These are phyloP conservation scores for Lerista edwardsae DNA, from an alignment of 2,797 vertebrate species.

Conservation along the genomic window DNA sequence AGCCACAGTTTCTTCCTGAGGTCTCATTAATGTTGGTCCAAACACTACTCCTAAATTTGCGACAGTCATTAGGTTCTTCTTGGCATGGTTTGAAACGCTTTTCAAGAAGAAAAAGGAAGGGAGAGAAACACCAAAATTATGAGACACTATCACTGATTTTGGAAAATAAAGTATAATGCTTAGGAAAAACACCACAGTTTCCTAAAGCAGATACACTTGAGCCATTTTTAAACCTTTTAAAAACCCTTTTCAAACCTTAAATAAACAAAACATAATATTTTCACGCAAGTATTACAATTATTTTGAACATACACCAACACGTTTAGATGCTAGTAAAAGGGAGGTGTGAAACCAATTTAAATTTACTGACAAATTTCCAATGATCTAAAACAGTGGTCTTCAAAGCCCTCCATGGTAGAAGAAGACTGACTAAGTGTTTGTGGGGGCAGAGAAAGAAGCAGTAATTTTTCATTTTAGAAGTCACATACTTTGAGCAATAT, in stretches of 20 bases:
- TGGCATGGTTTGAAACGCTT: slow-evolving; percentile 82
- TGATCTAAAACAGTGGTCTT: too few relatives aligned
- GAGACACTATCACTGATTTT: slow-evolving; percentile 58
- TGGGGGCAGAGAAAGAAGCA: too few relatives aligned
- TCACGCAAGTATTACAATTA: slow-evolving; percentile 41
- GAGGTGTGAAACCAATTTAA: slow-evolving; percentile 71
- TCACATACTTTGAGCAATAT: too few relatives aligned
- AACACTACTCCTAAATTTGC: slow-evolving; percentile 98
- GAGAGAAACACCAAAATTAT: slow-evolving; percentile 54
- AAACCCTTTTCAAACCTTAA: slow-evolving; percentile 51
- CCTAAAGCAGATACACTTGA: not conserved
- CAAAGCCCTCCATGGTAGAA: too few relatives aligned
- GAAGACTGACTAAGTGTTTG: too few relatives aligned
- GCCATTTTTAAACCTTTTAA: too few relatives aligned
- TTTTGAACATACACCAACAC: slow-evolving; percentile 53
- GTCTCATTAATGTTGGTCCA: slow-evolving; percentile 96
- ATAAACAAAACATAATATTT: slow-evolving; percentile 45
- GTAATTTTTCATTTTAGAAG: too few relatives aligned
- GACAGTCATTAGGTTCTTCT: slow-evolving; percentile 94
- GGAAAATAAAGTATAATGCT: slow-evolving; percentile 41
- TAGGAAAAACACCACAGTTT: slow-evolving; percentile 57
- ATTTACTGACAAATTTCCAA: slow-evolving; percentile 69
- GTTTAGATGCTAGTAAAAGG: slow-evolving; percentile 58
- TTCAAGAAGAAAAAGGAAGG: slow-evolving; percentile 52
- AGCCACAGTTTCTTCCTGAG: slow-evolving; percentile 95